These are phyloP conservation scores for Malurus leucopterus DNA, from an alignment of 2,797 vertebrate species.

Conservation along the genomic window DNA sequence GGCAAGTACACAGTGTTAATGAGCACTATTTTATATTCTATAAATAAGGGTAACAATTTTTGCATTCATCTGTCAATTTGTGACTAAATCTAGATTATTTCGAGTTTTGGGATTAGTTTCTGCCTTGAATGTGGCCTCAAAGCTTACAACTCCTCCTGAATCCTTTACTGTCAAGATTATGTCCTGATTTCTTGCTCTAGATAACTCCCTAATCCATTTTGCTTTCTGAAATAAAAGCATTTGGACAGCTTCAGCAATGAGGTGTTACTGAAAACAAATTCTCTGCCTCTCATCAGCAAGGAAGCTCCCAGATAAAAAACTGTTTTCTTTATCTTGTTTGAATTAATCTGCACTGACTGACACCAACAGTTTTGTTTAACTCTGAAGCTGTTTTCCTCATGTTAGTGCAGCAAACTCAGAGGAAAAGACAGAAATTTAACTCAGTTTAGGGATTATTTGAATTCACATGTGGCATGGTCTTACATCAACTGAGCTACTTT, in stretches of 20 bases:
- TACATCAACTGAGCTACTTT: neutral
- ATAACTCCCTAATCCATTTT: neutral
- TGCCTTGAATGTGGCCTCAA: neutral
- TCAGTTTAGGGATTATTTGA: neutral
- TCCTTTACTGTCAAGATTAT: neutral
- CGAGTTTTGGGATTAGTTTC: neutral
- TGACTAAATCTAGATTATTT: neutral
- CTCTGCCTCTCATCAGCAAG: neutral
- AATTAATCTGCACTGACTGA: neutral
- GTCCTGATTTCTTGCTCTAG: neutral
- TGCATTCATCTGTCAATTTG: neutral
- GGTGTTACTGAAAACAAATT: neutral
- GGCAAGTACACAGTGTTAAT: neutral
- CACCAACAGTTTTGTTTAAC: neutral
- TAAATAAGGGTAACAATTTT: neutral
- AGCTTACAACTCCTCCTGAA: neutral
- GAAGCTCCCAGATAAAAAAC: neutral
- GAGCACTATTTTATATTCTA: neutral
- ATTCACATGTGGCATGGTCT: neutral
- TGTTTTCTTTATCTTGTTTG: neutral
- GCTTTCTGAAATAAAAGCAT: neutral
- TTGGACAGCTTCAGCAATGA: neutral
- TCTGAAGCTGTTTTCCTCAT: neutral
- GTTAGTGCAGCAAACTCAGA: neutral
- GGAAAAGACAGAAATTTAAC: neutral